These are phyloP conservation scores for Apostichopus leukothele DNA, from an alignment of 53 echinoderm and acorn worm species.

Conservation along the genomic window DNA sequence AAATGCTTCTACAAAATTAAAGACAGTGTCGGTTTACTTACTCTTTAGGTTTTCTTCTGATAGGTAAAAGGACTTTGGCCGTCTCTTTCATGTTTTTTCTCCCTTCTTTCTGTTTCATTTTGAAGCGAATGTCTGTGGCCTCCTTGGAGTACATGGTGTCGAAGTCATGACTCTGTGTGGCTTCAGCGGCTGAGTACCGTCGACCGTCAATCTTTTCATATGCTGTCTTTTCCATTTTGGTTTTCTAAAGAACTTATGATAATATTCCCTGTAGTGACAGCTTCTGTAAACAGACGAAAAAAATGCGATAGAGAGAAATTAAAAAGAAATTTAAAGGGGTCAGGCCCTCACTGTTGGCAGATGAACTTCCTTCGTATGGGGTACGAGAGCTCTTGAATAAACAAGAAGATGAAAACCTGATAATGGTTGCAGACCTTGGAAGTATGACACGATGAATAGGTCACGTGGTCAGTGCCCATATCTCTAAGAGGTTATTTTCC, in stretches of 20 bases:
- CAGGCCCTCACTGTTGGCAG: background rate
- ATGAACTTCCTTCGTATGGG: background rate
- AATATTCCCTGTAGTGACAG: slow-evolving; percentile 14
- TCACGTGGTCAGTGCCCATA: too few species aligned
- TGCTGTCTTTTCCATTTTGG: slow-evolving; percentile 12
- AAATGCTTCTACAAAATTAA: too few species aligned
- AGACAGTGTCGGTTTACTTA: background rate
- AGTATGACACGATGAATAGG: too few species aligned
- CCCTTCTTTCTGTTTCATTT: slow-evolving; percentile 21
- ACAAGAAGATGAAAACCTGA: too few species aligned
- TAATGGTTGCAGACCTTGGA: too few species aligned
- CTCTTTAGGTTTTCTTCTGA: slow-evolving; percentile 52
- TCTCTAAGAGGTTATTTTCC: too few species aligned
- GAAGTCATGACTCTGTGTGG: slow-evolving; percentile 44
- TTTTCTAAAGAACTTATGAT: background rate
- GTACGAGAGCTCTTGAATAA: background rate
- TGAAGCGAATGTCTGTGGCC: slow-evolving; percentile 17
- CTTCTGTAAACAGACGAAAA: slow-evolving; percentile 22
- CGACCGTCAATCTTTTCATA: slow-evolving; percentile 24
- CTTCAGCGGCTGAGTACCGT: slow-evolving; percentile 41
- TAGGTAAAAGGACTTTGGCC: slow-evolving; percentile 63
- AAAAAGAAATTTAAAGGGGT: background rate
- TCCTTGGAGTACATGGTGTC: slow-evolving; percentile 42
- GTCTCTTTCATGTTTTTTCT: slow-evolving; percentile 51
- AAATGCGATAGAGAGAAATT: background rate